Base-by-base conservation (phyloP, 1,140 invertebrate species). In the Drosophila biarmipes region DNA sequence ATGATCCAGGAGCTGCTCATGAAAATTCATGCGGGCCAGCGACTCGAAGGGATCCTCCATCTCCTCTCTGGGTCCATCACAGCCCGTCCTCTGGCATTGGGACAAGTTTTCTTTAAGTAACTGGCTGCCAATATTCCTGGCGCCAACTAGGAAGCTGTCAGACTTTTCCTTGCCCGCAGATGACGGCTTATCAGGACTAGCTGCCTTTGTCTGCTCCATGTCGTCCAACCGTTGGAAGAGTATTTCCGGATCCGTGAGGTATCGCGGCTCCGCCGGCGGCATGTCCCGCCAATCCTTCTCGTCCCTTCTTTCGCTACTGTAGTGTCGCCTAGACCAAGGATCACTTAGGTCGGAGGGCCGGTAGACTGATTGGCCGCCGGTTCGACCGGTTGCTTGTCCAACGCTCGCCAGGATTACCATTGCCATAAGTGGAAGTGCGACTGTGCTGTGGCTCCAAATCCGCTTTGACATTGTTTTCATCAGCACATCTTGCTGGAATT, bases 381-480 rank as follows among this genome's bases (percentile, higher is more conserved):
- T 24, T 56, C 19, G 10, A 11, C 38, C 21, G n/a, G n/a, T 17
- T 31, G 53, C n/a, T 34, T 35, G 63, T 4, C 34, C 35, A 19
- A 46, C 21, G 10, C 46, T 38, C 45, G 61, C 37, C 38, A 71
- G 38, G 42, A 86, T 49, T 37, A 68, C 54, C 54, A 75, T 58
- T 51, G 78, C 56, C 54, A 72, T 57, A 48, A 86, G 38, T 48
- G 59, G 40, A 59, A 72, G 17, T 51, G 19, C n/a, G 24, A 46
- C 17, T 53, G 31, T 24, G 35, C 46, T 52, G 58, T 48, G 55
- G 37, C 37, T 51, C 45, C 24, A 19, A 42, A 14, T 52, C 34
- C 21, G 34, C 48, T 43, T 71, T 87, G 84, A 78, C 82, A 86
- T 85, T 64, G 61, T 87, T 86, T 35, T 64, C 48, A 27, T 54